A percentile compares a stretch with the other conserved stretches of the same genome.
Evolutionary conservation across 2,888 invertebrate species (phyloP).

Genomic region (Eupeodes latifasciatus): DNA sequence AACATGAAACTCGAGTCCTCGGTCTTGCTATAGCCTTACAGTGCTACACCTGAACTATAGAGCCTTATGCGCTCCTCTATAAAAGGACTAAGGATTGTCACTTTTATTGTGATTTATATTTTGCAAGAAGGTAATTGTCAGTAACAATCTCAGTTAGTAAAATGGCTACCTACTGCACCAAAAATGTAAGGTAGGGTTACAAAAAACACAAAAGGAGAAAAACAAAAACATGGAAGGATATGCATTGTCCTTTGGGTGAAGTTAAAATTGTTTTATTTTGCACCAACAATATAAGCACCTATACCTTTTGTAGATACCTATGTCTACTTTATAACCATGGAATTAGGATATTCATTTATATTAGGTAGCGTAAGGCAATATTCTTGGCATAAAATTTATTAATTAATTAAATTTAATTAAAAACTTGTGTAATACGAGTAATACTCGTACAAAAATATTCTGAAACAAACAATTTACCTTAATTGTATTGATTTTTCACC

Average conservation of each 20-base stretch:
- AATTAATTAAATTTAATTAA: not conserved
- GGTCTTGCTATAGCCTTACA: not conserved
- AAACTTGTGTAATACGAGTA: not conserved
- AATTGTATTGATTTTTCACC: no score
- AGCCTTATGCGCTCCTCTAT: not conserved
- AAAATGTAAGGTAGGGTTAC: not conserved
- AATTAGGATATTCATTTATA: not conserved
- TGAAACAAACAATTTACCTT: no score
- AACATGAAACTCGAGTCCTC: not conserved
- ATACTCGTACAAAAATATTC: no score
- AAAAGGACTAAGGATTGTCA: not conserved
- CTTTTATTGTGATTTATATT: slow-evolving; percentile 33
- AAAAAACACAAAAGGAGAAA: not conserved
- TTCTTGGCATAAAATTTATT: not conserved
- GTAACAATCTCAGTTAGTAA: slow-evolving; percentile 26
- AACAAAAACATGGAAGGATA: not conserved
- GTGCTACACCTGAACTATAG: not conserved
- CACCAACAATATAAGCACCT: not conserved
- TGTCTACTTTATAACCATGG: not conserved
- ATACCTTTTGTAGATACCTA: no score
- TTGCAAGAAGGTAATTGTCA: slow-evolving; percentile 21
- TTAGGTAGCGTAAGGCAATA: not conserved
- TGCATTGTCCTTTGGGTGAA: slow-evolving; percentile 13
- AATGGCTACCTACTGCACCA: slow-evolving; percentile 27
- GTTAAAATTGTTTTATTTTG: slow-evolving; percentile 23